These are phyloP conservation scores for Capitulum mitella DNA, from an alignment of 2,888 invertebrate genomes.

Conservation along the genomic window DNA sequence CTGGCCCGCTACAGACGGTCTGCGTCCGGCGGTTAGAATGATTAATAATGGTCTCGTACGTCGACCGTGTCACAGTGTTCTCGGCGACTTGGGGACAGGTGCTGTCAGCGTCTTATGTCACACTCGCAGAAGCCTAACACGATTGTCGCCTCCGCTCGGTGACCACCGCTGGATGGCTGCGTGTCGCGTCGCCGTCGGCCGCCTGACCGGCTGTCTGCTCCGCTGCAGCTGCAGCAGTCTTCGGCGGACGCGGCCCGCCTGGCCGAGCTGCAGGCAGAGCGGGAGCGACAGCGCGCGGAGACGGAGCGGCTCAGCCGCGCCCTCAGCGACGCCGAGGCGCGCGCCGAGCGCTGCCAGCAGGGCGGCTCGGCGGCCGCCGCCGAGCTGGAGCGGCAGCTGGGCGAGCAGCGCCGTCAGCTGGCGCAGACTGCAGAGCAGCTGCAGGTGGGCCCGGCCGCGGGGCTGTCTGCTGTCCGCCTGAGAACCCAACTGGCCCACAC, in stretches of 20 bases:
- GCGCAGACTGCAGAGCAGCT: background rate
- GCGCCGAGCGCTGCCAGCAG: background rate
- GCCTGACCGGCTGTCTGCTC: background rate
- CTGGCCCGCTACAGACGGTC: too few relatives aligned
- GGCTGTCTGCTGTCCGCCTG: too few relatives aligned
- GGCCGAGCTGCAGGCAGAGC: background rate
- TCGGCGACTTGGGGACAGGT: too few relatives aligned
- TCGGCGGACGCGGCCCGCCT: background rate
- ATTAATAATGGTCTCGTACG: too few relatives aligned
- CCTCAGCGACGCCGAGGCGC: background rate
- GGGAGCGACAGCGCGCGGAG: constrained; percentile 23
- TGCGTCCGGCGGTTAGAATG: too few relatives aligned
- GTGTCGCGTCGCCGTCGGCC: too few relatives aligned
- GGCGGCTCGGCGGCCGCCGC: constrained; percentile 11
- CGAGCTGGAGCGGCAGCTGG: constrained; percentile 6
- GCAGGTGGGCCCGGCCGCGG: background rate
- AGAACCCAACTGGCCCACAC: too few relatives aligned
- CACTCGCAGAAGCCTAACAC: too few relatives aligned
- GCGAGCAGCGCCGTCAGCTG: background rate
- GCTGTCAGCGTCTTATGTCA: too few relatives aligned
- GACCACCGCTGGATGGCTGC: too few relatives aligned
- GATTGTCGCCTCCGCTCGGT: too few relatives aligned
- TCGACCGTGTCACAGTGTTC: too few relatives aligned
- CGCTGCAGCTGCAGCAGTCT: background rate
- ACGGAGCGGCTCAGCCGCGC: background rate